A percentile compares a stretch with the other conserved stretches of the same genome.
phyloP scores from a whole-genome alignment of 2,888 invertebrate species.

The Listrodromus nycthemerus region DNA sequence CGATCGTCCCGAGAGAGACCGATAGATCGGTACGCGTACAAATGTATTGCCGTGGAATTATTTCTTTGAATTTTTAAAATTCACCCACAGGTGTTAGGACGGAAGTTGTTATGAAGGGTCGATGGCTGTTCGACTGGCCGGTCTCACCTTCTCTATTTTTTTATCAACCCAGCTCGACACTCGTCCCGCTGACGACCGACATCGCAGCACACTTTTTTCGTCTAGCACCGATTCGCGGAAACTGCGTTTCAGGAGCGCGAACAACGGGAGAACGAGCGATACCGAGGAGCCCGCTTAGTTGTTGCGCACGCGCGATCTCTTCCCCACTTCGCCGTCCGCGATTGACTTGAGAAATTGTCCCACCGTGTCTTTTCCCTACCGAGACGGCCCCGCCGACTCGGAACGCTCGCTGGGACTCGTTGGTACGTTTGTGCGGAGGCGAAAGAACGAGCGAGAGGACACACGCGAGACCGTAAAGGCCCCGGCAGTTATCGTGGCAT shows the following conservation, averaged over 20 bases:
- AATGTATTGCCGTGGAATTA: not conserved
- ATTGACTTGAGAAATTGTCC: conserved; percentile 65
- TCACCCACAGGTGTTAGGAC: not conserved
- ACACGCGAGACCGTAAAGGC: not conserved
- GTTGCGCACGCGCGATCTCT: conserved; percentile 77
- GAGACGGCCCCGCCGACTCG: not conserved
- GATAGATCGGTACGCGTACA: not conserved
- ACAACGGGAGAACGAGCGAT: conserved; percentile 70
- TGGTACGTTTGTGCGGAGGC: not conserved
- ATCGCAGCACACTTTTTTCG: conserved; percentile 77
- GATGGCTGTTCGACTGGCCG: not conserved
- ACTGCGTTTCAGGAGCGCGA: conserved; percentile 82
- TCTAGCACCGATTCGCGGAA: conserved; percentile 82
- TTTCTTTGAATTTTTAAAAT: not conserved
- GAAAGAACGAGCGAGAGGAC: not conserved
- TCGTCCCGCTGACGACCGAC: conserved; percentile 53
- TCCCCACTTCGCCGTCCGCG: conserved; percentile 67
- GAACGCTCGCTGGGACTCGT: not conserved
- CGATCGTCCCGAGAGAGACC: not conserved
- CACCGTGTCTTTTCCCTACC: conserved; percentile 63
- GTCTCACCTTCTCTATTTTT: conserved; percentile 58
- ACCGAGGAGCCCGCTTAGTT: conserved; percentile 60
- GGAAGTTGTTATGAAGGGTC: not conserved
- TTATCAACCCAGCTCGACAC: conserved; percentile 57
- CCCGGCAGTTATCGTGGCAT: conserved; percentile 15